These are phyloP conservation scores for Tachuris rubrigastra DNA, from an alignment of 2,113 vertebrate species.

Conservation along the genomic window DNA sequence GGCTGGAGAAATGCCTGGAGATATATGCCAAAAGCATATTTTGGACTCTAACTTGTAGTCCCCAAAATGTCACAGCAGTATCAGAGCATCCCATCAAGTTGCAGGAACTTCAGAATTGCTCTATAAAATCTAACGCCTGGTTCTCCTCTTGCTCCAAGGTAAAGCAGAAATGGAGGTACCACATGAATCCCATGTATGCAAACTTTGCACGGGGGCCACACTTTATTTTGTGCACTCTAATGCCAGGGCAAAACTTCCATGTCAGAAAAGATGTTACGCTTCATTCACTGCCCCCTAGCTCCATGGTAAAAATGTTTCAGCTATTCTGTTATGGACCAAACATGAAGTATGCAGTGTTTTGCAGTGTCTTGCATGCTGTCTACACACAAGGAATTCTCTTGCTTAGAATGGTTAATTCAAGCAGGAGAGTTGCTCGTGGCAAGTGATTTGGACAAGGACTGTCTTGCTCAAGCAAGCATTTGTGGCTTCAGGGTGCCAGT, in stretches of 20 bases:
- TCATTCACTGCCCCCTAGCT: neutral
- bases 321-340: neutral
- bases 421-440: neutral
- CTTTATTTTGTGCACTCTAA: neutral
- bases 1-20: neutral
- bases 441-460: neutral
- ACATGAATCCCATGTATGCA: rapidly evolving
- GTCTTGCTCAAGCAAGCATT: rapidly evolving
- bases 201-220: neutral
- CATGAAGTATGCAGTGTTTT: neutral
- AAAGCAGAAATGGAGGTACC: rapidly evolving
- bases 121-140: neutral
- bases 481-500: neutral
- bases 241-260: neutral
- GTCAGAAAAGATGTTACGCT: neutral
- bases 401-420: neutral
- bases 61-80: neutral
- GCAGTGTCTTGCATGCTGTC: rapidly evolving
- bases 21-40: neutral
- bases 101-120: neutral
- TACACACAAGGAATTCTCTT: neutral
- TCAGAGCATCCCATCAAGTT: neutral
- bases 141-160: neutral
- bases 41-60: neutral
- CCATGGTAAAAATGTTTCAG: neutral